Conservation (phyloP, 53 echinoderm and acorn worm species). For the Luidia sarsii region DNA sequence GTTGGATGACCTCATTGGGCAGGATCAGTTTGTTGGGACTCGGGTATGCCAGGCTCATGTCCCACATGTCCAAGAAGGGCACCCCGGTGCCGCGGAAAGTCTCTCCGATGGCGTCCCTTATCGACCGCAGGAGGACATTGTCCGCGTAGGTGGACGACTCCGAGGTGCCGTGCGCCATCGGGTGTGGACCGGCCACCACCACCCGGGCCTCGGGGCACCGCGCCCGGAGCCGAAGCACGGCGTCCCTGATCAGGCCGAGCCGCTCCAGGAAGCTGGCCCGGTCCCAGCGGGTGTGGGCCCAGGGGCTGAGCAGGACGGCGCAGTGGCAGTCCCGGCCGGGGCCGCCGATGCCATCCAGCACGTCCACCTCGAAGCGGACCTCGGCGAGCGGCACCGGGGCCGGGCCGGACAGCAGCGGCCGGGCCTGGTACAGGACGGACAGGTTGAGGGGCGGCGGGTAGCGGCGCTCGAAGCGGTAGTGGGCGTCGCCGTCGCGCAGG, state of each 20-base stretch:
- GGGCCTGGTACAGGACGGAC: slow-evolving; percentile 23
- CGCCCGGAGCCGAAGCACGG: background rate
- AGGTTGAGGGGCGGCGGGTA: background rate
- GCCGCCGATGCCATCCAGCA: background rate
- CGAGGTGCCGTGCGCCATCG: background rate
- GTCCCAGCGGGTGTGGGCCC: slow-evolving; percentile 16
- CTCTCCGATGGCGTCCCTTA: background rate
- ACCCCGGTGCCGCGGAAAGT: slow-evolving; percentile 2
- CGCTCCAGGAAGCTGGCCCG: background rate
- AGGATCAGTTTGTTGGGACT: slow-evolving; percentile 18
- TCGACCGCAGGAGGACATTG: slow-evolving; percentile 7
- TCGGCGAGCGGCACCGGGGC: slow-evolving; percentile 15
- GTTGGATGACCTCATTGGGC: slow-evolving; percentile 30
- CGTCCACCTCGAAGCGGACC: slow-evolving; percentile 9
- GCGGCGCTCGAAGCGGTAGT: background rate
- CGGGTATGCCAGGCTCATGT: slow-evolving; percentile 48
- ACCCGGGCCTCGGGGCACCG: slow-evolving; percentile 21
- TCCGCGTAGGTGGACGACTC: background rate
- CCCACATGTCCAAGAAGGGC: slow-evolving; percentile 49
- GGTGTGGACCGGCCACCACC: slow-evolving; percentile 20
- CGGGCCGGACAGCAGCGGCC: background rate
- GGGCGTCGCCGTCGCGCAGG: slow-evolving; percentile 4
- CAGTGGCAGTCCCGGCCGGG: slow-evolving; percentile 1
- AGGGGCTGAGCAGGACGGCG: slow-evolving; percentile 4
- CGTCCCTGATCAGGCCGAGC: background rate